Evolutionary conservation across 2,113 vertebrate species (phyloP).

Genomic region (Alaudala cheleensis): DNA sequence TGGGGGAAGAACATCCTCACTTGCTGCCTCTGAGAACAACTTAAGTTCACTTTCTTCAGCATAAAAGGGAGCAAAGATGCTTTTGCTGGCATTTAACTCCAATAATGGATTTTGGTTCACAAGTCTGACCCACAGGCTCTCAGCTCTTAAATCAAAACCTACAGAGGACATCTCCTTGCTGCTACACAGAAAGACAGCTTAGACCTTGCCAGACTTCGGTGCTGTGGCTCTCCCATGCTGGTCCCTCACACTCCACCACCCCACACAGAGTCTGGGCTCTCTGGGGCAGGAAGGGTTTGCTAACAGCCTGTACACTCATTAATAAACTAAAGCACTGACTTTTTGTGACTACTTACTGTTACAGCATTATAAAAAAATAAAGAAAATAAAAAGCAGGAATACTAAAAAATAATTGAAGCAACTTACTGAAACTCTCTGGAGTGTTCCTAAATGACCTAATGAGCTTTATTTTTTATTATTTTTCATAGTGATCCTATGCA

Average conservation of each 20-base stretch:
- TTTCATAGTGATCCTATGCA: neutral
- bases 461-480: no score
- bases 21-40: neutral
- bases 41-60: neutral
- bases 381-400: neutral
- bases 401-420: neutral
- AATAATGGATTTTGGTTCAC: neutral
- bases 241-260: neutral
- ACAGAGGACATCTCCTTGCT: neutral
- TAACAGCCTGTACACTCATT: neutral
- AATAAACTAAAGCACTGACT: neutral
- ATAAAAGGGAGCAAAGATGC: neutral
- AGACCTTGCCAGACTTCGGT: neutral
- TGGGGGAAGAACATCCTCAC: neutral
- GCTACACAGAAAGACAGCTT: neutral
- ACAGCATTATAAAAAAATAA: neutral
- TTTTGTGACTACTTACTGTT: neutral
- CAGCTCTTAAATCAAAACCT: neutral
- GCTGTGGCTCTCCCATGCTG: fast-evolving
- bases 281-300: neutral
- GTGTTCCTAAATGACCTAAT: neutral
- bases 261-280: neutral
- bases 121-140: neutral
- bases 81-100: neutral
- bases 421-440: neutral